Base-by-base conservation (phyloP, 2,113 vertebrate species). In the Bambusicola thoracicus region DNA sequence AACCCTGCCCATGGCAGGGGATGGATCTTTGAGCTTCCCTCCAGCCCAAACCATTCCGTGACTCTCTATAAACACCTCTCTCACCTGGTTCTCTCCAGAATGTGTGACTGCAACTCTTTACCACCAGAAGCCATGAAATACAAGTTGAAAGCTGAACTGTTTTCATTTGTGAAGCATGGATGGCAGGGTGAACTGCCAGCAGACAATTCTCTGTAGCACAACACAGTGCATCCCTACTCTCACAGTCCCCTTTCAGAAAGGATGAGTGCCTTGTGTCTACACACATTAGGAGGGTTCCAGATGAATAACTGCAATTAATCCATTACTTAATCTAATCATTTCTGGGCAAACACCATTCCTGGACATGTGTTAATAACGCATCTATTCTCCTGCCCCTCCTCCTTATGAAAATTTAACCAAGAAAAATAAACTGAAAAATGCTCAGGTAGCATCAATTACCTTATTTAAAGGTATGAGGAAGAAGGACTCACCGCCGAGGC, bases 251-350 rank as follows among this genome's bases (percentile, higher is more conserved):
- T 43, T 83, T 56, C 38, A 67, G 69, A 67, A 34, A 67, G 59
- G 67, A 87, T 32, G 84, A 21, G 34, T 13, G 34, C 78, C 43
- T 83, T 13, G 17, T 55, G 29, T 43, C 62, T 72, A 17, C 1
- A 4, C 38, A 74, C 43, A 41, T 70, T 34, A 91, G 59, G 58
- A 75, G 19, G 72, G 18, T 34, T 91, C 66, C 15, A 4, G 63
- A 4, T 27, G 43, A 48, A 73, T 73, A 85, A 94, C 70, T 78
- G 77, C 76, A 90, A 81, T 74, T 90, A 95, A 94, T 77, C 81
- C 79, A 81, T 70, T 24, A 43, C 58, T 61, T 70, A 89, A 80
- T 82, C 78, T 89, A 43, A 91, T 79, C 75, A 67, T 32, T 76
- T 34, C n/a, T 14, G 21, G 70, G 51, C 61, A 86, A 90, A 66